These are phyloP conservation scores for Synergus itoensis DNA, from an alignment of 2,888 invertebrate genomes.

Conservation along the genomic window DNA sequence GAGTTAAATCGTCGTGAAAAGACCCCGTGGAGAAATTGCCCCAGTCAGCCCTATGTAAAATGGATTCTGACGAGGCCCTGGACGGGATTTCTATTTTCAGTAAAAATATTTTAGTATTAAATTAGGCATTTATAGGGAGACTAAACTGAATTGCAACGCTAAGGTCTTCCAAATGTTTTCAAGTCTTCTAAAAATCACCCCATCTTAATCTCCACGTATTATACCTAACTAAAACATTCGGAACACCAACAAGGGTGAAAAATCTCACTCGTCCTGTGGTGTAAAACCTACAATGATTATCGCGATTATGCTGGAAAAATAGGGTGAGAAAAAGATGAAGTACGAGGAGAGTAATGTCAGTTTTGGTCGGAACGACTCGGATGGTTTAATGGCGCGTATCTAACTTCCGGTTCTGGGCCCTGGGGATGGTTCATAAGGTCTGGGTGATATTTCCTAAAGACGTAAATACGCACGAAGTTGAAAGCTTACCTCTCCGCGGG, in stretches of 20 bases:
- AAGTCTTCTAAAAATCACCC: not conserved
- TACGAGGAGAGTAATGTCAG: slow-evolving; percentile 56
- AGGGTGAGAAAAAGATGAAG: slow-evolving; percentile 53
- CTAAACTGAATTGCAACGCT: too few species aligned
- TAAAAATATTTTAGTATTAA: too few species aligned
- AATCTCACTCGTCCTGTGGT: not conserved
- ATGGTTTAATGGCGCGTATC: slow-evolving; percentile 76
- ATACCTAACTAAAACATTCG: not conserved
- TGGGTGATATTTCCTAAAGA: slow-evolving; percentile 73
- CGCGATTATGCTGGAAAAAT: slow-evolving; percentile 60
- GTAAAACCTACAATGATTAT: slow-evolving; percentile 60
- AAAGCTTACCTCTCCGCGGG: slow-evolving; percentile 74
- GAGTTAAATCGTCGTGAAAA: not conserved
- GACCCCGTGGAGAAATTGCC: too few species aligned
- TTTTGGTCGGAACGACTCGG: slow-evolving; percentile 53
- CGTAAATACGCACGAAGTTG: slow-evolving; percentile 73
- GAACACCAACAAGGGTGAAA: not conserved
- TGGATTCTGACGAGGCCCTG: too few species aligned
- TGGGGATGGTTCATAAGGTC: slow-evolving; percentile 59
- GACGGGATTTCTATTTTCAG: too few species aligned
- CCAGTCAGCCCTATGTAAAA: too few species aligned
- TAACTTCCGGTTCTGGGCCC: slow-evolving; percentile 66
- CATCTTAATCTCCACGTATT: not conserved
- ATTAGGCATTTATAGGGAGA: too few species aligned
- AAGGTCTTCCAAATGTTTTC: not conserved